Percentiles rank a stretch among this genome's conserved stretches.
phyloP scores from a whole-genome alignment of 1,140 invertebrate species.

The Heliconius hermathena region DNA sequence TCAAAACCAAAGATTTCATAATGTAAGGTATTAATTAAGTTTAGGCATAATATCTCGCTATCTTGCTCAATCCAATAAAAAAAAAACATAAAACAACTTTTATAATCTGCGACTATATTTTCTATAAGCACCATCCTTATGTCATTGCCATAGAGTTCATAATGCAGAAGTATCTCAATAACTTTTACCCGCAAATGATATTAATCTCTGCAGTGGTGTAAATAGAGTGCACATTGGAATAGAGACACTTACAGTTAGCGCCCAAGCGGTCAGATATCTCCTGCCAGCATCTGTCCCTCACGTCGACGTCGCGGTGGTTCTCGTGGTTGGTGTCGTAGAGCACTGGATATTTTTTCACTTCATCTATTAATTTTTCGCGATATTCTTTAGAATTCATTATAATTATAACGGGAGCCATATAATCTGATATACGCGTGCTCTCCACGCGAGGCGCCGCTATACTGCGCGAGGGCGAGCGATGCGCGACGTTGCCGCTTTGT shows the following conservation, averaged over 20 bases:
- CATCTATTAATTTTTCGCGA: slow-evolving; percentile 67
- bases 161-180: neutral
- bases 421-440: slow-evolving; percentile 45
- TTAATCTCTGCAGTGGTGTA: slow-evolving; percentile 6
- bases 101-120: neutral
- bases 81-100: slow-evolving; percentile 1
- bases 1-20: neutral
- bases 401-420: neutral
- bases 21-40: neutral
- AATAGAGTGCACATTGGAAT: neutral
- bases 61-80: neutral
- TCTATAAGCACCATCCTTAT: neutral
- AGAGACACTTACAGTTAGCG: slow-evolving; percentile 64
- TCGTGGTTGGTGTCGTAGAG: slow-evolving; percentile 73
- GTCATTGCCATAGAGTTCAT: neutral
- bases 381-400: slow-evolving; percentile 55
- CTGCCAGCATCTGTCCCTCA: slow-evolving; percentile 67
- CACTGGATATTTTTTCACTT: slow-evolving; percentile 73
- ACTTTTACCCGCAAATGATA: slow-evolving; percentile 10
- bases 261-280: slow-evolving; percentile 70
- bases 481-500: slow-evolving; percentile 66
- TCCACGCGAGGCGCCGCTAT: slow-evolving; percentile 63
- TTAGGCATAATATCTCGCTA: neutral
- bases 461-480: slow-evolving; percentile 67
- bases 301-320: slow-evolving; percentile 69